Percentiles rank a stretch among this genome's conserved stretches.
phyloP scores from a whole-genome alignment of 2,888 invertebrate genomes.

The Agrilus biguttatus region DNA sequence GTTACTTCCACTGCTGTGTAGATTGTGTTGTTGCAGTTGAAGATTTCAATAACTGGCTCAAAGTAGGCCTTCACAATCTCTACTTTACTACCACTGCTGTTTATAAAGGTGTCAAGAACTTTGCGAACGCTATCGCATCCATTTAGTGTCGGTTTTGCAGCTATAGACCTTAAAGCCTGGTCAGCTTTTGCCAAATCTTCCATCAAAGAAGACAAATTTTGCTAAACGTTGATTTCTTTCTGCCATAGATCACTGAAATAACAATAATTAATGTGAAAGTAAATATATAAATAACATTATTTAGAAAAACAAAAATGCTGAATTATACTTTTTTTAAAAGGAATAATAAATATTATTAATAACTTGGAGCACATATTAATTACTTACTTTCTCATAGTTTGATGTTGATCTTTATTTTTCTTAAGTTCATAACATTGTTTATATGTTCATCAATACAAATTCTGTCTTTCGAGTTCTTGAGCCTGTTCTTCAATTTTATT shows the following conservation, averaged over 20 bases:
- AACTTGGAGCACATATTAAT: background rate
- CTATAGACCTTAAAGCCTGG: slow-evolving; percentile 92
- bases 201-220: slow-evolving; percentile 77
- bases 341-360: no score
- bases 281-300: slow-evolving; percentile 1
- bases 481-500: slow-evolving; percentile 54
- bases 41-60: slow-evolving; percentile 94
- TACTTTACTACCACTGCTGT: slow-evolving; percentile 56
- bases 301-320: no score
- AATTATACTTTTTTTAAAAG: no score
- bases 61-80: slow-evolving; percentile 74
- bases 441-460: slow-evolving; percentile 86
- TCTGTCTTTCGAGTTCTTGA: slow-evolving; percentile 75
- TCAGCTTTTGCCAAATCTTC: slow-evolving; percentile 96
- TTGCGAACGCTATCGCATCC: slow-evolving; percentile 93
- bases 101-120: slow-evolving; percentile 77
- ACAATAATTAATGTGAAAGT: slow-evolving; percentile 3
- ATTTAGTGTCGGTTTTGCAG: slow-evolving; percentile 91
- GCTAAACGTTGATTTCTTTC: slow-evolving; percentile 86
- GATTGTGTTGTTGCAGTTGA: slow-evolving; percentile 91
- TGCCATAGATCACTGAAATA: slow-evolving; percentile 72
- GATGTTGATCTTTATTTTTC: slow-evolving; percentile 84
- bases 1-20: slow-evolving; percentile 96
- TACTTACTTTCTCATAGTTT: slow-evolving; percentile 79
- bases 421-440: slow-evolving; percentile 92